phyloP scores from a whole-genome alignment of 2,113 vertebrate genomes.

The Brachirus orientalis region DNA sequence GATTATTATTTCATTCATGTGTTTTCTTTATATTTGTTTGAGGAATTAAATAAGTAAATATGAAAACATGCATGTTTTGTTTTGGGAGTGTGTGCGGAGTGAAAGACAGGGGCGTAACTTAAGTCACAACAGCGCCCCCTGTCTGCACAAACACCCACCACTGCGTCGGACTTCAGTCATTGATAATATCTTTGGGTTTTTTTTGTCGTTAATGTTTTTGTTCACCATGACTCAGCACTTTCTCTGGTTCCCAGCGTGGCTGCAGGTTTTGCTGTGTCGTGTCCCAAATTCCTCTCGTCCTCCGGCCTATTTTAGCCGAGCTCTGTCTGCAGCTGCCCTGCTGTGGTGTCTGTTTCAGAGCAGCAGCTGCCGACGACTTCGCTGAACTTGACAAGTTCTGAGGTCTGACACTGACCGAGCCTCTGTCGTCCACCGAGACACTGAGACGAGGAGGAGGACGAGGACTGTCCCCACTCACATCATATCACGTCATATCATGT shows the following conservation, averaged over 20 bases:
- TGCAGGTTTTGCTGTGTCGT: slow-evolving; percentile 1
- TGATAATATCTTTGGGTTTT: not conserved
- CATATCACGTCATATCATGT: no score
- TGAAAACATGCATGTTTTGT: no score
- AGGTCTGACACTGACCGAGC: slow-evolving; percentile 53
- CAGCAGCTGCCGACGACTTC: slow-evolving; percentile 77
- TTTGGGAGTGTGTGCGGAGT: no score
- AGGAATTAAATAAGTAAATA: no score
- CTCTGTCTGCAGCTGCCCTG: slow-evolving; percentile 55
- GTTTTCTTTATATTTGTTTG: no score
- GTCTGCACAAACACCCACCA: no score
- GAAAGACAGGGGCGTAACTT: no score
- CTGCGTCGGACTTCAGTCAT: no score
- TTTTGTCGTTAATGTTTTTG: not conserved
- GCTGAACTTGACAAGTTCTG: slow-evolving; percentile 76
- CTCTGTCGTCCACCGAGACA: slow-evolving; percentile 47
- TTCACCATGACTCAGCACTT: not conserved
- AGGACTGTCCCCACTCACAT: slow-evolving; percentile 41
- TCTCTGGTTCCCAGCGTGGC: not conserved
- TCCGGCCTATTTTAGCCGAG: slow-evolving; percentile 71
- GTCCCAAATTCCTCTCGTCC: slow-evolving; percentile 54
- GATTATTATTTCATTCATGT: no score
- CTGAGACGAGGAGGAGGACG: not conserved
- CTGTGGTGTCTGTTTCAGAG: slow-evolving; percentile 76
- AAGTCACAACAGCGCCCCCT: no score